These are phyloP conservation scores for Nibea albiflora DNA, from an alignment of 2,113 vertebrate genomes.

Conservation along the genomic window DNA sequence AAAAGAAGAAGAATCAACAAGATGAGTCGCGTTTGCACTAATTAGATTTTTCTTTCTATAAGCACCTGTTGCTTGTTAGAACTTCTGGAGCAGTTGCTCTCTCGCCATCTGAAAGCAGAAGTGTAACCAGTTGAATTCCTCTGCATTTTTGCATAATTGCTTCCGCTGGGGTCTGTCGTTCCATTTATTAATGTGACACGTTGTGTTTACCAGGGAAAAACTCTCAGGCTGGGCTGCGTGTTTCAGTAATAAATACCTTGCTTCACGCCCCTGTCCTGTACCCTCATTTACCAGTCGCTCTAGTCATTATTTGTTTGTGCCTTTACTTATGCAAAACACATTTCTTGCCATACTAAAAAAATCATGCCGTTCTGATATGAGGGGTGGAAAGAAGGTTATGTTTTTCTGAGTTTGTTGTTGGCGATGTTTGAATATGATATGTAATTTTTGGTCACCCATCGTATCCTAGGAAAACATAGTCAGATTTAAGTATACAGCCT, in stretches of 20 bases:
- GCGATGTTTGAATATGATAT: not conserved
- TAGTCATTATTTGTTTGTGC: constrained; percentile 53
- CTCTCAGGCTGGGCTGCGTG: constrained; percentile 6
- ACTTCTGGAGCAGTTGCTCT: constrained; percentile 14
- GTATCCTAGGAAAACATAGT: too few relatives aligned
- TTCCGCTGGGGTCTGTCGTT: constrained; percentile 52
- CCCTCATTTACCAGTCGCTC: constrained; percentile 18
- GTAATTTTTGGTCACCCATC: constrained; percentile 16
- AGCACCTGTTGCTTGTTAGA: constrained; percentile 42
- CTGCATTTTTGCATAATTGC: constrained; percentile 66
- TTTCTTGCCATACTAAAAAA: constrained; percentile 19
- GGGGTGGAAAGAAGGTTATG: constrained; percentile 1
- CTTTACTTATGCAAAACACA: constrained; percentile 39
- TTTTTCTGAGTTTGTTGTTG: constrained; percentile 12
- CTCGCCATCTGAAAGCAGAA: constrained; percentile 38
- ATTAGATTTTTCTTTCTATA: not conserved
- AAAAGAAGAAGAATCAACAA: not conserved
- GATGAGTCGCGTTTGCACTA: constrained; percentile 1
- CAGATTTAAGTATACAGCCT: constrained; percentile 2
- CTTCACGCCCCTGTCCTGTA: constrained; percentile 20
- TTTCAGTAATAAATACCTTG: constrained; percentile 50
- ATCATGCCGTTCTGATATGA: constrained; percentile 14
- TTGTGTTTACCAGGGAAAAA: constrained; percentile 40
- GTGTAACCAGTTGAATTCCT: constrained; percentile 48
- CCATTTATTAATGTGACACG: constrained; percentile 57